These are phyloP conservation scores for Megathymus violae DNA, from an alignment of 1,140 invertebrate species.

Conservation along the genomic window DNA sequence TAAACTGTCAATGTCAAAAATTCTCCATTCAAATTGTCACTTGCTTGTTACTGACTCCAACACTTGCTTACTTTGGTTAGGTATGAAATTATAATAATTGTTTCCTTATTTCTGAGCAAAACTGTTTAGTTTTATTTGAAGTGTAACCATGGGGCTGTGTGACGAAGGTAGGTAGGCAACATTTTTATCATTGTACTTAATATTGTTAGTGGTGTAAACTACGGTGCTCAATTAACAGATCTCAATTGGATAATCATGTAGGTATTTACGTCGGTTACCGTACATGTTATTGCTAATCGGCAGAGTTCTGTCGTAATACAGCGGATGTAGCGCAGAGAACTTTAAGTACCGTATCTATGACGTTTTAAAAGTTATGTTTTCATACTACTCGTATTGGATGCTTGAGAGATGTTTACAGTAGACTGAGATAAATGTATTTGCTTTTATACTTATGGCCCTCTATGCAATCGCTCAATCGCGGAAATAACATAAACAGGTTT, in stretches of 20 bases:
- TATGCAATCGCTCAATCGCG: slow-evolving; percentile 45
- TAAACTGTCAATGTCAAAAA: too few species aligned
- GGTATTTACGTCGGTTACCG: slow-evolving; percentile 27
- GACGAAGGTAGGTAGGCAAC: slow-evolving; percentile 64
- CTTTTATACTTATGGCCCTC: slow-evolving; percentile 49
- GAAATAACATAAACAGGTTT: slow-evolving; percentile 63
- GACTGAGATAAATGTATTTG: slow-evolving; percentile 48
- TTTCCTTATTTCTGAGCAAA: too few species aligned
- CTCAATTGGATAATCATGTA: slow-evolving; percentile 43
- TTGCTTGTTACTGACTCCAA: too few species aligned
- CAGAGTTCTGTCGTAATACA: slow-evolving; percentile 34
- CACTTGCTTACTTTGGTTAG: too few species aligned
- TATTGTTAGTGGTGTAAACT: slow-evolving; percentile 55
- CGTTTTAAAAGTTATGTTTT: slow-evolving; percentile 17
- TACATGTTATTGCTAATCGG: slow-evolving; percentile 12
- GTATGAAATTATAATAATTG: not conserved
- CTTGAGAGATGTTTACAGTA: slow-evolving; percentile 37
- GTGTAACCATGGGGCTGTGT: slow-evolving; percentile 66
- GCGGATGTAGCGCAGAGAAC: slow-evolving; percentile 4
- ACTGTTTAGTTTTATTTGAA: slow-evolving; percentile 17
- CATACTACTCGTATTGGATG: slow-evolving; percentile 4
- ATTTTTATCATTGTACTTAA: slow-evolving; percentile 30
- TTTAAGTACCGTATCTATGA: slow-evolving; percentile 17
- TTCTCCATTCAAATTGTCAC: too few species aligned
- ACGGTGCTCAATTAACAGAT: slow-evolving; percentile 64